Percentiles rank a stretch among this genome's conserved stretches.
Conservation (phyloP, 2,113 vertebrate species). For the Lynx canadensis region DNA sequence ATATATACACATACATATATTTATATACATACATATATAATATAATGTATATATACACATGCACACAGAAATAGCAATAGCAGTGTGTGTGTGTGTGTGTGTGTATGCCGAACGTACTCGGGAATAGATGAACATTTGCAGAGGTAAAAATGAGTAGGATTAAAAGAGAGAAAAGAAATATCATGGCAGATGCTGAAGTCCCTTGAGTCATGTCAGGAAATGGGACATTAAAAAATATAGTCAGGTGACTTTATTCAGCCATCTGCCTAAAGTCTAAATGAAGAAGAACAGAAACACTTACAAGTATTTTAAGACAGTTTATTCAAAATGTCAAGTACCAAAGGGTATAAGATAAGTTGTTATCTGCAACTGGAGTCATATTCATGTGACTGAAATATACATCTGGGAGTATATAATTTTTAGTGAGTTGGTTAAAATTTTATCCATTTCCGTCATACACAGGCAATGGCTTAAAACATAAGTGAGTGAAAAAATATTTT, state of each 20-base stretch:
- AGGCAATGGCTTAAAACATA: neutral
- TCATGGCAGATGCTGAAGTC: neutral
- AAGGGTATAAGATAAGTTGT: neutral
- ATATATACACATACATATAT: neutral
- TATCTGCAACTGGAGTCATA: neutral
- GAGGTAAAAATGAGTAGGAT: neutral
- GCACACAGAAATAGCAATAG: neutral
- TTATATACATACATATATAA: too few species aligned
- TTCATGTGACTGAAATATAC: neutral
- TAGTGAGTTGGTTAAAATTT: neutral
- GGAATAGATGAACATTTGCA: neutral
- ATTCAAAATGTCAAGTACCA: neutral
- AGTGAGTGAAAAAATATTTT: neutral
- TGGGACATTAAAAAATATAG: neutral
- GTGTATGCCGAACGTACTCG: neutral
- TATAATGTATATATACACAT: neutral
- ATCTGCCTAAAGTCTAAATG: neutral
- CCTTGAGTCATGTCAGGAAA: neutral
- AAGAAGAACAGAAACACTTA: neutral
- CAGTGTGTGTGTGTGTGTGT: neutral
- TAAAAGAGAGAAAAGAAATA: neutral
- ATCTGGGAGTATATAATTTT: neutral
- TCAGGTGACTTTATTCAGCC: neutral
- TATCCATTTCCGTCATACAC: neutral
- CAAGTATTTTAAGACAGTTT: neutral